Base-by-base conservation (phyloP, 2,888 invertebrate species). In the Thumatha senex region DNA sequence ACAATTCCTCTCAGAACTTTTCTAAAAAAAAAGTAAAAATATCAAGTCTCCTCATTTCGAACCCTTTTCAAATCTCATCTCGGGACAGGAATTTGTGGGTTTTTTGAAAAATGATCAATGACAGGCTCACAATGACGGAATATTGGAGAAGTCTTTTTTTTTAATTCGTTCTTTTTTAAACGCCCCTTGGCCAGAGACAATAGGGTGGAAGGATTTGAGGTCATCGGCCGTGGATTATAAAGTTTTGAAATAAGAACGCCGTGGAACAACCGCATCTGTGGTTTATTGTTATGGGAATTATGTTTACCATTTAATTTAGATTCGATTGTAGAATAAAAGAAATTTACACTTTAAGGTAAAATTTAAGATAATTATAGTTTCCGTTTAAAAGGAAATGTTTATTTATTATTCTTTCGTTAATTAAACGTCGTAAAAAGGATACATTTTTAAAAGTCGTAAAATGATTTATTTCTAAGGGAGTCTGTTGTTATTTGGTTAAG, bases 31-130 rank as follows among this genome's bases (percentile, higher is more conserved):
- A 34, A 54, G 30, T 34, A 56, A 70, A 73, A 70, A 63, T 55
- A 72, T 51, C 68, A 69, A 42, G 35, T 61, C n/a, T n/a, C 45
- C 53, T 60, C 14, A 56, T 56, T 56, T 56, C 57, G 41, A 53
- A 58, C 63, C 66, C 78, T 75, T 79, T 80, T 82, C 79, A 77
- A 71, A 73, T 80, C 82, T 80, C 78, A 82, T 82, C 83, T 80
- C 80, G 68, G 68, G 64, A 65, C 58, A 54, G 54, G 80, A 85
- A 80, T 85, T 87, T 77, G 74, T 77, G 77, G 78, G 83, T 88
- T 88, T 87, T 89, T 86, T 81, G 85, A 68, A 84, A 89, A 88
- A 89, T 89, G 87, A 90, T 89, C 89, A 89, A 86, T 84, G 89
- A 87, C 89, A 86, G 81, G 58, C 74, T 68, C 71, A 88, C 86